These are phyloP conservation scores for Drosophila testacea DNA, from an alignment of 2,888 invertebrate genomes.

Conservation along the genomic window DNA sequence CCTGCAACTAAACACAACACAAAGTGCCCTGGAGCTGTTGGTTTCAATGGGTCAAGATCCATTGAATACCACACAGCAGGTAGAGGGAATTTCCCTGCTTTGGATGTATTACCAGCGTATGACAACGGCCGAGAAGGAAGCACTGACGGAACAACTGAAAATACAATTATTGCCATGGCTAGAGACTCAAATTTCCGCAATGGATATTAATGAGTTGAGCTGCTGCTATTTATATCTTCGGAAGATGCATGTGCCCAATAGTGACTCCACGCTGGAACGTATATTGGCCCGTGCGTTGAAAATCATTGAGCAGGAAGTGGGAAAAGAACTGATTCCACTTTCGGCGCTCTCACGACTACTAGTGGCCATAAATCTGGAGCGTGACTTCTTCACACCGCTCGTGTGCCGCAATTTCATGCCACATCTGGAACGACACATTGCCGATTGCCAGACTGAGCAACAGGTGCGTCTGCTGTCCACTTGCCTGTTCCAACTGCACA, in stretches of 20 bases:
- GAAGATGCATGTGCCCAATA: conserved; percentile 85
- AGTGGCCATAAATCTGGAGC: conserved; percentile 84
- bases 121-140: conserved; percentile 1
- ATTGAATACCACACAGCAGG: conserved; percentile 18
- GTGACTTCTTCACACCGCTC: conserved; percentile 84
- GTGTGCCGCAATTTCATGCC: conserved; percentile 84
- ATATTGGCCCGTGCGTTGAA: conserved; percentile 76
- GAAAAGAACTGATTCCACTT: conserved; percentile 75
- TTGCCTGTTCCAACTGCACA: conserved; percentile 85
- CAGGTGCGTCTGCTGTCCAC: conserved; percentile 85
- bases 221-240: conserved; percentile 85
- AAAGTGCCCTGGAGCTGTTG: conserved; percentile 26
- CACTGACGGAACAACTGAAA: conserved; percentile 35
- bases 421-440: conserved; percentile 80
- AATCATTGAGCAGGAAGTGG: conserved; percentile 63
- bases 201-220: conserved; percentile 84
- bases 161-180: conserved; percentile 66
- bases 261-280: conserved; percentile 80
- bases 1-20: not conserved
- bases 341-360: conserved; percentile 85
- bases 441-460: conserved; percentile 80
- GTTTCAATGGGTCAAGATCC: not conserved
- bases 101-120: conserved; percentile 64
- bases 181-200: conserved; percentile 70
- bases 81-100: conserved; percentile 67